These are phyloP conservation scores for Pantala flavescens DNA, from an alignment of 1,140 invertebrate genomes.

Conservation along the genomic window DNA sequence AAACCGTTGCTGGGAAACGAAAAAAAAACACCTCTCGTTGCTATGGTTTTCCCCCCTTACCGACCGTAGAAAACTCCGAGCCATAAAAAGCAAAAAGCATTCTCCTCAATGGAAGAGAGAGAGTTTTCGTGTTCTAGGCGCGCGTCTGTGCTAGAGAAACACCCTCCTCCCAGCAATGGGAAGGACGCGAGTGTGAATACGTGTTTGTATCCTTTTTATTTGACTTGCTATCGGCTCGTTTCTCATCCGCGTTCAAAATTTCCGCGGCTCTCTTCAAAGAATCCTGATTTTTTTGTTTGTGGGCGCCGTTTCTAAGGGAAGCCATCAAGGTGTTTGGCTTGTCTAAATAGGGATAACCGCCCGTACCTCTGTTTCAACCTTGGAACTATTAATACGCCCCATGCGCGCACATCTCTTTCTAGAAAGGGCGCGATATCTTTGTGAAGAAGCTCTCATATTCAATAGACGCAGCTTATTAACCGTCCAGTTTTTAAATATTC, in stretches of 20 bases:
- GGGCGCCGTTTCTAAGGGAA: background rate
- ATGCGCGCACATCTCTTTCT: background rate
- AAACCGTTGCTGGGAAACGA: too few species aligned
- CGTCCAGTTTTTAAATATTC: too few species aligned
- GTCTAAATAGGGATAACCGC: constrained; percentile 1
- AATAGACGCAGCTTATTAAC: too few species aligned
- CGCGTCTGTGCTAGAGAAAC: too few species aligned
- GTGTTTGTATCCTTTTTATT: background rate
- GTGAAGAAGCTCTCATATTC: background rate
- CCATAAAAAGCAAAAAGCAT: too few species aligned
- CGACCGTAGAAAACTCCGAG: too few species aligned
- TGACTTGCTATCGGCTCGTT: background rate
- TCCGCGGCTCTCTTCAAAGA: background rate
- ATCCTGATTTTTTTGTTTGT: background rate
- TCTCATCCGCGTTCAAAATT: background rate
- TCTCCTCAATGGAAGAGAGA: too few species aligned
- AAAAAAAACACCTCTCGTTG: too few species aligned
- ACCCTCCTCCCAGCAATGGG: too few species aligned
- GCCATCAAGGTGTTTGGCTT: constrained; percentile 8
- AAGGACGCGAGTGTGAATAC: too few species aligned
- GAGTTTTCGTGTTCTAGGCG: too few species aligned
- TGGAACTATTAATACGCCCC: background rate
- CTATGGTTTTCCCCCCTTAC: too few species aligned
- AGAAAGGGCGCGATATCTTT: background rate
- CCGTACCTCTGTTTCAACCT: background rate